Evolutionary conservation across 2,797 vertebrate species (phyloP).

Genomic region (Pachyuromys duprasi): DNA sequence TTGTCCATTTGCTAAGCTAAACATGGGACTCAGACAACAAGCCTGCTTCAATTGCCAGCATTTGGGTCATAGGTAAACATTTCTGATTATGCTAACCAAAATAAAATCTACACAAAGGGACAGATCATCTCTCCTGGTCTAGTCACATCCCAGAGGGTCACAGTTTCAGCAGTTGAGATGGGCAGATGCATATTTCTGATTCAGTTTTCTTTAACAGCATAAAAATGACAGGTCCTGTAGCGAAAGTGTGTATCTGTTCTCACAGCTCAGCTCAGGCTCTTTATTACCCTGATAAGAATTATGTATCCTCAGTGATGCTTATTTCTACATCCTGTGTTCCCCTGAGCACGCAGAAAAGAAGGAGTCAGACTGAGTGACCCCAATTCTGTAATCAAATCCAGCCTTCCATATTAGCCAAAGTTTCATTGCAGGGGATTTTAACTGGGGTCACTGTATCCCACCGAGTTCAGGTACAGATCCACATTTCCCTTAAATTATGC

Average conservation of each 20-base stretch:
- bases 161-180: not conserved
- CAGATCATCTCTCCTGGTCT: not conserved
- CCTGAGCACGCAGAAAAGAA: not conserved
- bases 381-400: conserved; percentile 2
- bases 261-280: not conserved
- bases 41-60: not conserved
- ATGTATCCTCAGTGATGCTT: not conserved
- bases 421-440: not conserved
- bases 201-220: not conserved
- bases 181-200: not conserved
- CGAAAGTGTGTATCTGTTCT: not conserved
- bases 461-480: not conserved
- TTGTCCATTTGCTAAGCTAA: not conserved
- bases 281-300: not conserved
- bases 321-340: not conserved
- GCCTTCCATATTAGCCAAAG: not conserved
- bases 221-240: not conserved
- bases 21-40: not conserved
- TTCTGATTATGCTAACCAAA: not conserved
- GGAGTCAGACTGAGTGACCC: not conserved
- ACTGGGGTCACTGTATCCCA: not conserved
- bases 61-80: not conserved
- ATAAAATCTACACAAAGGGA: not conserved
- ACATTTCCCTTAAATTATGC: not conserved
- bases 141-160: not conserved